Evolutionary conservation across 2,888 invertebrate genomes (phyloP).

Genomic region (Seladonia tumulorum): DNA sequence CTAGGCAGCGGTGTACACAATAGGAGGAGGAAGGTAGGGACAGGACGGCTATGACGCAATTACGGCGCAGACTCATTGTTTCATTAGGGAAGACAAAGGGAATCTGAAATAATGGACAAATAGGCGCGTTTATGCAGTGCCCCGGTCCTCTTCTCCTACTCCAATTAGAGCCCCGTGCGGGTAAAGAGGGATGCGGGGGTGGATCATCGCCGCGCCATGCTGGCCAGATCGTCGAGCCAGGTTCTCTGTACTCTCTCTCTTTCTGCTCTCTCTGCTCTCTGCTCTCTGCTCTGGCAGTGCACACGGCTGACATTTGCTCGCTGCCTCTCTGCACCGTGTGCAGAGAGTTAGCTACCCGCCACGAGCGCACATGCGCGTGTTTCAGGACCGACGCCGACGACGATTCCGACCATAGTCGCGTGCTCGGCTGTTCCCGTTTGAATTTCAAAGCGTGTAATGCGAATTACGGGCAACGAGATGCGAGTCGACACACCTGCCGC

Average conservation of each 20-base stretch:
- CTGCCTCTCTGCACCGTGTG: constrained; percentile 18
- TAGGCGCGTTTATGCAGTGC: constrained; percentile 83
- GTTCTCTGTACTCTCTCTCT: constrained; percentile 29
- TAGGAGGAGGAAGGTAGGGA: constrained; percentile 54
- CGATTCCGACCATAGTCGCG: constrained; percentile 36
- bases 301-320: constrained; percentile 41
- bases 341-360: constrained; percentile 44
- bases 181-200: constrained; percentile 56
- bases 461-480: constrained; percentile 45
- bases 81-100: constrained; percentile 84
- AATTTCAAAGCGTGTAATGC: constrained; percentile 48
- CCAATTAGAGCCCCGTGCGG: constrained; percentile 81
- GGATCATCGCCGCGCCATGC: constrained; percentile 33
- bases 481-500: constrained; percentile 13
- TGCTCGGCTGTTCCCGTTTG: constrained; percentile 44
- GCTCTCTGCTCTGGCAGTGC: constrained; percentile 8
- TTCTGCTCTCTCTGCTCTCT: neutral
- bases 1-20: constrained; percentile 68
- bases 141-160: constrained; percentile 76
- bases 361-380: constrained; percentile 24
- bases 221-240: constrained; percentile 55
- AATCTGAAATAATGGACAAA: constrained; percentile 84
- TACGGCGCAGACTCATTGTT: constrained; percentile 84
- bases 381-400: constrained; percentile 29
- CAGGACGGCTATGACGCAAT: constrained; percentile 76